Evolutionary conservation across 2,888 invertebrate genomes (phyloP).

Genomic region (Dynastes tityus): DNA sequence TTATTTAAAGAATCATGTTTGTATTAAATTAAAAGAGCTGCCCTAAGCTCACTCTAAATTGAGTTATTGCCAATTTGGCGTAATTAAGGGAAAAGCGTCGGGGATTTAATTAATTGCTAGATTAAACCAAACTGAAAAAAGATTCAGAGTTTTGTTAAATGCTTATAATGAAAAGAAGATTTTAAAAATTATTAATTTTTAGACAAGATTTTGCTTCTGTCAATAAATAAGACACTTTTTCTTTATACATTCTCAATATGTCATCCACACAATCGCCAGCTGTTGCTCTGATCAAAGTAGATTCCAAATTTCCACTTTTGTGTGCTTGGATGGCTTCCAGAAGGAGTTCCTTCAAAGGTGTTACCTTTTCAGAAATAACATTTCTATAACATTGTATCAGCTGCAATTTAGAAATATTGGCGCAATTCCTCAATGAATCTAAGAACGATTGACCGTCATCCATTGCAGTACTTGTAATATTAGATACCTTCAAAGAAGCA

Average conservation of each 20-base stretch:
- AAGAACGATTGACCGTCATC: conserved; percentile 60
- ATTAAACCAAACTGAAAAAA: too few relatives aligned
- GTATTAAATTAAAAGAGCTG: not conserved
- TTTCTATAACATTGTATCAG: conserved; percentile 64
- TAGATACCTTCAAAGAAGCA: conserved; percentile 55
- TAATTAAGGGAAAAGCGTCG: too few relatives aligned
- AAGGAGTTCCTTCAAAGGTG: conserved; percentile 63
- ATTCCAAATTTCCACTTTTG: conserved; percentile 60
- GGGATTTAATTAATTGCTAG: too few relatives aligned
- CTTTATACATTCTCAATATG: conserved; percentile 53
- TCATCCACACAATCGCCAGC: conserved; percentile 63
- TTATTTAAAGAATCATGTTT: conserved; percentile 16
- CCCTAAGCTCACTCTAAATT: not conserved
- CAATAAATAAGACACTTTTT: conserved; percentile 48
- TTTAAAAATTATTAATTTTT: not conserved
- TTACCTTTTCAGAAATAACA: conserved; percentile 61
- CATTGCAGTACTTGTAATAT: conserved; percentile 58
- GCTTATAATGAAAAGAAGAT: too few relatives aligned
- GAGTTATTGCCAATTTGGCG: too few relatives aligned
- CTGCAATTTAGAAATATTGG: conserved; percentile 53
- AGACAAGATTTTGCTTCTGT: conserved; percentile 26
- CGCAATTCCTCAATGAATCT: conserved; percentile 60
- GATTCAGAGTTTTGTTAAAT: too few relatives aligned
- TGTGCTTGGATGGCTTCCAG: conserved; percentile 62
- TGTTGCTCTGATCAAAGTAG: conserved; percentile 59